A percentile compares a stretch with the other conserved stretches of the same genome.
Evolutionary conservation across 1,140 invertebrate species (phyloP).

Genomic region (Aphaenogaster floridana): DNA sequence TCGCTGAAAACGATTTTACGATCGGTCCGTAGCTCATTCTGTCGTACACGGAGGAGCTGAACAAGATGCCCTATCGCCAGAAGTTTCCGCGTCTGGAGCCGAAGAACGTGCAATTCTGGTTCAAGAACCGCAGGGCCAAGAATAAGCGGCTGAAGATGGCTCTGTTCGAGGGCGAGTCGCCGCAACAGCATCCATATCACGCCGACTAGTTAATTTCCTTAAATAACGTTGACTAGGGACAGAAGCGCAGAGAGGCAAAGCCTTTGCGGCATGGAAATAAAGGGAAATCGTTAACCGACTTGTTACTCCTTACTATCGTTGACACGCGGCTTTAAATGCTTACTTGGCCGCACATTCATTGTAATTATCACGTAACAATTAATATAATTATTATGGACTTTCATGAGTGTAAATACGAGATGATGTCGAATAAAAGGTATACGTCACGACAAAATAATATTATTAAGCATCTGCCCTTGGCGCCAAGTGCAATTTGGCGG

Average conservation of each 20-base stretch:
- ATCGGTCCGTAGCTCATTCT: constrained; percentile 92
- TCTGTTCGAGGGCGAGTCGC: constrained; percentile 90
- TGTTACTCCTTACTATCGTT: constrained; percentile 77
- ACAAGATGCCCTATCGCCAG: constrained; percentile 97
- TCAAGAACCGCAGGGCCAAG: constrained; percentile 98
- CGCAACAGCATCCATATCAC: constrained; percentile 86
- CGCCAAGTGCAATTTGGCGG: not conserved
- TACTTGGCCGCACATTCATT: constrained; percentile 80
- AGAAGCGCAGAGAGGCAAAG: not conserved
- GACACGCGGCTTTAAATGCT: constrained; percentile 61
- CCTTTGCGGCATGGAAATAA: constrained; percentile 7
- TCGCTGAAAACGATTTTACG: constrained; percentile 26
- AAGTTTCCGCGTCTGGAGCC: constrained; percentile 98
- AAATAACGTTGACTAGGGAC: constrained; percentile 65
- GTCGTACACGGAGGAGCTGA: constrained; percentile 98
- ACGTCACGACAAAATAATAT: constrained; percentile 74
- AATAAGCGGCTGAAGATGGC: constrained; percentile 97
- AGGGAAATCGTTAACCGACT: constrained; percentile 71
- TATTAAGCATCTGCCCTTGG: not conserved
- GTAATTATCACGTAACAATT: constrained; percentile 85
- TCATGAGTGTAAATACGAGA: constrained; percentile 85
- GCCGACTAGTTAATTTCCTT: constrained; percentile 81
- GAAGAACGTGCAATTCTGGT: constrained; percentile 99
- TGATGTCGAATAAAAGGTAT: constrained; percentile 85
- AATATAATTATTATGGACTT: constrained; percentile 82